Base-by-base conservation (phyloP, 2,797 vertebrate genomes). In the Morelia viridis region DNA sequence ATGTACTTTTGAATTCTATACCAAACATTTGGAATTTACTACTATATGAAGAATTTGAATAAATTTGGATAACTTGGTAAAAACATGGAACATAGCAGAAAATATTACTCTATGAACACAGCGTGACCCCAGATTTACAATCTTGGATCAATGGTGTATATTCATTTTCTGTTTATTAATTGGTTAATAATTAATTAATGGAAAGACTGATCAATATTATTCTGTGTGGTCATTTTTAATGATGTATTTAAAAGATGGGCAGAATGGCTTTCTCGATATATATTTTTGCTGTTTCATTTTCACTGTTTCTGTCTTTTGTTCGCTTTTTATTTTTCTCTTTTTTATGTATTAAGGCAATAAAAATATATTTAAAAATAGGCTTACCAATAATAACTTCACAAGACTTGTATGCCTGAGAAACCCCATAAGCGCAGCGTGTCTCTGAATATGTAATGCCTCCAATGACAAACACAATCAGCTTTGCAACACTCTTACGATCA, bases 321-420 rank as follows among this genome's bases (percentile, higher is more conserved):
- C 7, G n/a, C 31, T 35, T 19, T 1, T 1, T 31, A 5, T 6
- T 50, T 53, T 53, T 4, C 9, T 10, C 15, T 11, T 80, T 80
- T 80, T 46, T 5, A 80, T 80, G 11, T 46, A 80, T 80, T 80
- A 80, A 80, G 46, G 71, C 71, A 46, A 80, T 46, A 80, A 41
- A 80, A 46, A 19, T 46, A 46, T 80, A 24, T 35, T 80, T 24
- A 80, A 46, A 80, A 80, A 19, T 11, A 80, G 50, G 88, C 98
- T 98, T 95, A 99, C 99, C 99, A 96, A 99, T 98, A 95, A 99
- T 96, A 96, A 99, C 98, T 90, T 99, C 98, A 61, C 98, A 99
- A 96, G 98, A 98, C 93, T 98, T 99, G 93, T 97, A 96, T 3
- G 98, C 96, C 94, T 98, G 97, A 3, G 98, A 98, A 93, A 99